A percentile compares a stretch with the other conserved stretches of the same genome.
phyloP scores from a whole-genome alignment of 2,113 vertebrate genomes.

The Jacana jacana region DNA sequence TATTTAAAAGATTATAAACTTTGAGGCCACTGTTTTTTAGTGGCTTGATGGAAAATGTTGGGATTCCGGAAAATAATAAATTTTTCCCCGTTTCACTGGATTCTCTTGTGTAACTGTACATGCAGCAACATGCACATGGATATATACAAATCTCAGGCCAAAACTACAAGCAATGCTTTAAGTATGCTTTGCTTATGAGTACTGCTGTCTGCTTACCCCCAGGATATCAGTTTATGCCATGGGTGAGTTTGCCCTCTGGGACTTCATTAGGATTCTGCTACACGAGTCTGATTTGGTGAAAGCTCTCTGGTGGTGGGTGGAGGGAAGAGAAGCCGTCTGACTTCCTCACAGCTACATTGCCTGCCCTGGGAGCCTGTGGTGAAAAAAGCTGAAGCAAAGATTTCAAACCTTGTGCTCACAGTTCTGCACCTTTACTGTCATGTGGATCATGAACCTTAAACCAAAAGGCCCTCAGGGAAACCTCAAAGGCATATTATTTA shows the following conservation, averaged over 20 bases:
- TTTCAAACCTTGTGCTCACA: background rate
- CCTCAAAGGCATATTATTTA: background rate
- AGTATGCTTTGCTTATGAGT: background rate
- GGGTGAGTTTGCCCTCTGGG: background rate
- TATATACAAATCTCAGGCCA: background rate
- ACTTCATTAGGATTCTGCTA: background rate
- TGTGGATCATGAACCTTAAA: background rate
- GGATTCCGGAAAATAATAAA: background rate
- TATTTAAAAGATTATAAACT: background rate
- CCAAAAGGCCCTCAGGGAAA: background rate
- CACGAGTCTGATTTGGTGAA: background rate
- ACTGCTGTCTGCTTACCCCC: background rate
- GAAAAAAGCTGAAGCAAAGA: background rate
- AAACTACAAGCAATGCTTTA: background rate
- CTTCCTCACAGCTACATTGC: background rate
- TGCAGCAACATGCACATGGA: fast-evolving
- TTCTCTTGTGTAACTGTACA: background rate
- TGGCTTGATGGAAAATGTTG: background rate
- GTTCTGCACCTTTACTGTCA: background rate
- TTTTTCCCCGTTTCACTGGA: background rate
- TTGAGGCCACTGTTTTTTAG: background rate
- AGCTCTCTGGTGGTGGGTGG: background rate
- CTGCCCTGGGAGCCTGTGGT: fast-evolving
- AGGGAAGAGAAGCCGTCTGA: background rate
- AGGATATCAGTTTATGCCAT: background rate